Conservation (phyloP, 1,140 invertebrate species). For the Bombus superbus region DNA sequence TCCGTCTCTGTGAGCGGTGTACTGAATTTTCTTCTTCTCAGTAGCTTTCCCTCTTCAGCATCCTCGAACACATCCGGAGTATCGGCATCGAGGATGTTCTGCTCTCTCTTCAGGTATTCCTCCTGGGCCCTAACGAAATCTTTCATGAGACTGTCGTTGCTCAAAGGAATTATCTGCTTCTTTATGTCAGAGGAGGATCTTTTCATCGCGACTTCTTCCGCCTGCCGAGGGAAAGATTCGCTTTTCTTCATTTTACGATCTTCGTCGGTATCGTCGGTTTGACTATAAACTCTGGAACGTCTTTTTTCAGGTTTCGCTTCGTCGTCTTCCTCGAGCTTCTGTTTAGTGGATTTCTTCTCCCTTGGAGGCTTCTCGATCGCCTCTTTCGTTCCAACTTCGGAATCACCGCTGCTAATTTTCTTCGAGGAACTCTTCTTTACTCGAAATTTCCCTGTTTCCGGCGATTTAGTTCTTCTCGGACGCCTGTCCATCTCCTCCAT, state of each 20-base stretch:
- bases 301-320: slow-evolving; percentile 3
- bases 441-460: slow-evolving; percentile 58
- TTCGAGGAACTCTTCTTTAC: slow-evolving; percentile 38
- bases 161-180: slow-evolving; percentile 80
- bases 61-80: slow-evolving; percentile 63
- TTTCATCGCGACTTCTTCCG: slow-evolving; percentile 9
- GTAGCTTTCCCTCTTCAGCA: slow-evolving; percentile 49
- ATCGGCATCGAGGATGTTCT: slow-evolving; percentile 70
- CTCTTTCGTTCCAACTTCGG: slow-evolving; percentile 42
- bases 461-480: slow-evolving; percentile 66
- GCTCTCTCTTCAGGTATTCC: slow-evolving; percentile 71
- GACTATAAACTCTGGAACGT: background rate
- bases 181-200: slow-evolving; percentile 58
- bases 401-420: slow-evolving; percentile 12
- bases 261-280: slow-evolving; percentile 41
- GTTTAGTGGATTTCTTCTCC: slow-evolving; percentile 56
- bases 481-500: slow-evolving; percentile 61
- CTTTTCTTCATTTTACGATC: slow-evolving; percentile 59
- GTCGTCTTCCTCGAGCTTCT: slow-evolving; percentile 37
- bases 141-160: slow-evolving; percentile 74
- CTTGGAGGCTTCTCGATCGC: slow-evolving; percentile 15
- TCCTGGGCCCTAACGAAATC: slow-evolving; percentile 76
- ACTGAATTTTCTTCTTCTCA: slow-evolving; percentile 65
- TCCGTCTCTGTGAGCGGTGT: slow-evolving; percentile 54
- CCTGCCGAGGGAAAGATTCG: slow-evolving; percentile 48